A percentile compares a stretch with the other conserved stretches of the same genome.
Conservation (phyloP, 1,140 invertebrate species). For the Aphelinus certus region DNA sequence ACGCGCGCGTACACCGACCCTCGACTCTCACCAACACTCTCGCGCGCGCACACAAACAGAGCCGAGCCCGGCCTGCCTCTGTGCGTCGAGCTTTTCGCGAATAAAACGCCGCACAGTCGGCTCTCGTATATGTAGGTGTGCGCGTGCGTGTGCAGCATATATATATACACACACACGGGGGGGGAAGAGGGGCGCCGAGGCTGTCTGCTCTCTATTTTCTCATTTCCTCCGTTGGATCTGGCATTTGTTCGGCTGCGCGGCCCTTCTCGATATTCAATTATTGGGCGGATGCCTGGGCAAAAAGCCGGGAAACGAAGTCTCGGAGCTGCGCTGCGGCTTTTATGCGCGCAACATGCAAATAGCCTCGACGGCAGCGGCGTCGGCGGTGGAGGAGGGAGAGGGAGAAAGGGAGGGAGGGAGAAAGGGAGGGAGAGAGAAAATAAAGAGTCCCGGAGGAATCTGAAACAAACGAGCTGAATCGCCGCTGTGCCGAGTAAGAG, state of each 20-base stretch:
- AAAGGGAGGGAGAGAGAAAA: no score
- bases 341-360: slow-evolving; percentile 47
- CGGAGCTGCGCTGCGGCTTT: slow-evolving; percentile 16
- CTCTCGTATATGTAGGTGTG: not conserved
- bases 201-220: slow-evolving; percentile 33
- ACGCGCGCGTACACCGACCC: no score
- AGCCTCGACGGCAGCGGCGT: slow-evolving; percentile 20
- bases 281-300: slow-evolving; percentile 40
- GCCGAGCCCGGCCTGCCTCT: no score
- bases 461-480: slow-evolving; percentile 41
- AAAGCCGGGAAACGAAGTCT: slow-evolving; percentile 34
- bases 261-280: slow-evolving; percentile 41
- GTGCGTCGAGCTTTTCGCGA: not conserved
- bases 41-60: no score
- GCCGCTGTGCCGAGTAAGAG: slow-evolving; percentile 20
- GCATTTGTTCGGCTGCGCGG: slow-evolving; percentile 32
- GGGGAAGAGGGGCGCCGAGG: no score
- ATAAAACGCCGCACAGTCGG: slow-evolving; percentile 4
- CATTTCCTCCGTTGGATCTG: slow-evolving; percentile 36
- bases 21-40: no score
- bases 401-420: not conserved
- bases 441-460: slow-evolving; percentile 25
- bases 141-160: no score
- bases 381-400: slow-evolving; percentile 3
- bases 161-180: no score